Conservation (phyloP, 2,888 invertebrate species). For the Isotomurus palustris region DNA sequence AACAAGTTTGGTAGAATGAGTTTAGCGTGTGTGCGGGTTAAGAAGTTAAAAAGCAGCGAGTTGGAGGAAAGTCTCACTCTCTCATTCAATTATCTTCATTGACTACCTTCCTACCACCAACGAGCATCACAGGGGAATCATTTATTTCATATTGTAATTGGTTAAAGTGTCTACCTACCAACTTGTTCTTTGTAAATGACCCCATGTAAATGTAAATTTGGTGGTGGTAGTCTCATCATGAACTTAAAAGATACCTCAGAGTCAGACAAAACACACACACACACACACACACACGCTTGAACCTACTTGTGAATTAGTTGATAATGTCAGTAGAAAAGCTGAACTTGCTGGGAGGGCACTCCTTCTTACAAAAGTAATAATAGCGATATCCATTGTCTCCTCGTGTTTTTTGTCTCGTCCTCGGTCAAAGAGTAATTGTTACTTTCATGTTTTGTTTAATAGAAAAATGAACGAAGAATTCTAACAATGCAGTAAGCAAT, state of each 20-base stretch:
- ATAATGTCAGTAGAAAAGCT: too few relatives aligned
- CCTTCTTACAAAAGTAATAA: slow-evolving; percentile 2
- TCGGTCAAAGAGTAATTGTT: not conserved
- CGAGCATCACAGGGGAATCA: not conserved
- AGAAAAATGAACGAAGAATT: slow-evolving; percentile 11
- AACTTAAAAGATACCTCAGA: too few relatives aligned
- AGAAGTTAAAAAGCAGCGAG: too few relatives aligned
- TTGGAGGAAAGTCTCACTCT: too few relatives aligned
- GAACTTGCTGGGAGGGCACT: slow-evolving; percentile 9
- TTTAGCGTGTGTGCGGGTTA: too few relatives aligned
- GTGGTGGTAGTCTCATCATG: too few relatives aligned
- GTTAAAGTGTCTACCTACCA: slow-evolving; percentile 9
- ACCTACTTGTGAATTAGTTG: slow-evolving; percentile 14
- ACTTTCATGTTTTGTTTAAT: slow-evolving; percentile 4
- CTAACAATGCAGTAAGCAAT: slow-evolving; percentile 16
- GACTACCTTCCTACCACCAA: slow-evolving; percentile 5
- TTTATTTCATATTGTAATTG: slow-evolving; percentile 6
- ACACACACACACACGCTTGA: slow-evolving; percentile 7
- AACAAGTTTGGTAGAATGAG: too few relatives aligned
- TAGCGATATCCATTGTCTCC: too few relatives aligned
- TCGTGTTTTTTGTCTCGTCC: slow-evolving; percentile 1
- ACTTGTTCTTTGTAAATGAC: too few relatives aligned
- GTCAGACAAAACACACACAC: slow-evolving; percentile 8
- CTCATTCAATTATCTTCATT: slow-evolving; percentile 12
- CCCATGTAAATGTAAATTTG: slow-evolving; percentile 6